Conservation (phyloP, 2,888 invertebrate species). For the Resseliella maxima region DNA sequence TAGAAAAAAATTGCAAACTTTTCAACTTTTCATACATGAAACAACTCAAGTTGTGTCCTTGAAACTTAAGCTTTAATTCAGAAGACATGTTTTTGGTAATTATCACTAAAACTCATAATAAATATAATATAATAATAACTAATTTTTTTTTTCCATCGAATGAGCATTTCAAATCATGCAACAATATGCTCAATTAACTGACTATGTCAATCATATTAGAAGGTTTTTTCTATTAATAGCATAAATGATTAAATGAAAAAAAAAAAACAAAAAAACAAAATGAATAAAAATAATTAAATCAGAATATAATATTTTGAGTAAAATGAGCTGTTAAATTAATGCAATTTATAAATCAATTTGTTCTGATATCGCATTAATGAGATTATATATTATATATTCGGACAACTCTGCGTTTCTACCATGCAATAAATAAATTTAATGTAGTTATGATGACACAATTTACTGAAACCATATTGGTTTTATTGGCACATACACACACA, state of each 20-base stretch:
- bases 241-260: background rate
- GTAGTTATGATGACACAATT: background rate
- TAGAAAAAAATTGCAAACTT: background rate
- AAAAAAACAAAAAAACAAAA: background rate
- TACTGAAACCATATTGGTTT: constrained; percentile 43
- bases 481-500: too few relatives aligned
- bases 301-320: constrained; percentile 32
- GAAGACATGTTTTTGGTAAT: constrained; percentile 43
- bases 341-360: constrained; percentile 35
- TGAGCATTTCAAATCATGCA: background rate
- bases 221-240: background rate
- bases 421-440: background rate
- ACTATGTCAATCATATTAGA: background rate
- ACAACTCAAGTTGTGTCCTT: constrained; percentile 37
- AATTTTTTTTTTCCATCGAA: too few relatives aligned
- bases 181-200: background rate
- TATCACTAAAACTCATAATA: background rate
- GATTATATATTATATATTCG: background rate
- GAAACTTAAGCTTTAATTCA: constrained; percentile 52
- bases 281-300: background rate
- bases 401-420: background rate
- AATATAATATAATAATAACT: background rate
- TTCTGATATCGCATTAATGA: constrained; percentile 1
- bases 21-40: constrained; percentile 6
- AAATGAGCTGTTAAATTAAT: constrained; percentile 16